These are phyloP conservation scores for Salvator merianae DNA, from an alignment of 2,113 vertebrate genomes.

Conservation along the genomic window DNA sequence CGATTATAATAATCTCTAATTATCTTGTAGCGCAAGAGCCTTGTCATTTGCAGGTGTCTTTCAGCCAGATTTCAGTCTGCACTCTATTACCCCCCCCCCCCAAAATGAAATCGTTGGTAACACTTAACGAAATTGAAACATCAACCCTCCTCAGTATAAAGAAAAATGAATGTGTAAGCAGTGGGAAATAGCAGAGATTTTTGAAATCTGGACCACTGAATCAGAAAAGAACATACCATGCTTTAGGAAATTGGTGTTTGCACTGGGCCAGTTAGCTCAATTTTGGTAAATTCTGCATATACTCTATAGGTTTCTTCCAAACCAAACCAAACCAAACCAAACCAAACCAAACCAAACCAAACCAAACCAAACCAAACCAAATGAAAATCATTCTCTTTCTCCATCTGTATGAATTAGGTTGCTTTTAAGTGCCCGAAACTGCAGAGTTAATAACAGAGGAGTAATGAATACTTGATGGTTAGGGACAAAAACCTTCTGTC, in stretches of 20 bases:
- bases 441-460: not conserved
- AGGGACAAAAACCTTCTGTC: not conserved
- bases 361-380: not conserved
- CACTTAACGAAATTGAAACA: not conserved
- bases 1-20: slow-evolving; percentile 83
- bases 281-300: no score
- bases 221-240: not conserved
- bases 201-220: not conserved
- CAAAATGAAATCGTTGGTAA: slow-evolving; percentile 48
- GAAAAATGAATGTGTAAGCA: not conserved
- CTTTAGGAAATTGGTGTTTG: no score
- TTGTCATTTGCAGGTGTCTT: slow-evolving; percentile 74
- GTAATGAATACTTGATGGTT: not conserved
- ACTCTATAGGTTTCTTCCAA: not conserved
- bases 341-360: not conserved
- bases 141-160: not conserved
- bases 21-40: slow-evolving; percentile 75
- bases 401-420: not conserved
- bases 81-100: not conserved
- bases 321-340: not conserved
- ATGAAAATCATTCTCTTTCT: not conserved
- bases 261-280: no score
- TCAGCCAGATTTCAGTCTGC: not conserved
- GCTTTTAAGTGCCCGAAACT: no score
- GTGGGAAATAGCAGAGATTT: not conserved